phyloP scores from a whole-genome alignment of 2,797 vertebrate genomes.

The Aeoliscus strigatus region DNA sequence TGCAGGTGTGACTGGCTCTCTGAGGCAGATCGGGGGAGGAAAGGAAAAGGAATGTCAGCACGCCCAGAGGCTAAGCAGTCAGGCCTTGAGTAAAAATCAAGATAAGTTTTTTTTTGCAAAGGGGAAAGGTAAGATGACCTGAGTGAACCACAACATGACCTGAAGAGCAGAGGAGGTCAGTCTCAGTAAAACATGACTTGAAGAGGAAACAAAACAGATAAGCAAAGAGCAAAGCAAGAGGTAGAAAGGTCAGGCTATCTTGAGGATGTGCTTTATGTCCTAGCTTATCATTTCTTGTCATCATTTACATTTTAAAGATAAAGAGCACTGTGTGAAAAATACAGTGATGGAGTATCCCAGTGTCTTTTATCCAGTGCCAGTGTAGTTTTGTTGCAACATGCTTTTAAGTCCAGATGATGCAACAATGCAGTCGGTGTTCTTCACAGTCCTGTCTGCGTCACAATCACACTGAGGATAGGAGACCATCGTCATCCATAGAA shows the following conservation, averaged over 20 bases:
- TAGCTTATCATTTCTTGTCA: conserved; percentile 20
- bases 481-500: conserved; percentile 17
- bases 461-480: conserved; percentile 5
- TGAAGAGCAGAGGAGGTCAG: conserved; percentile 54
- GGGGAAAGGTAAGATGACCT: conserved; percentile 43
- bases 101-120: conserved; percentile 50
- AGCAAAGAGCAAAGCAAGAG: conserved; percentile 49
- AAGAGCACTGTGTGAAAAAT: conserved; percentile 10
- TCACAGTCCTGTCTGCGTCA: conserved; percentile 1
- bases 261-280: conserved; percentile 12
- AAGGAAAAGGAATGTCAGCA: conserved; percentile 45
- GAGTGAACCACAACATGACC: conserved; percentile 60
- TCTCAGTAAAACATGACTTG: conserved; percentile 36
- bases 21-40: conserved; percentile 30
- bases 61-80: conserved; percentile 43
- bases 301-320: conserved; percentile 12
- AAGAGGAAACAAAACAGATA: conserved; percentile 49
- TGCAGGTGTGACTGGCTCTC: conserved; percentile 66
- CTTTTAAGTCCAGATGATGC: conserved; percentile 24
- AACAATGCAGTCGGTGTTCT: conserved; percentile 17
- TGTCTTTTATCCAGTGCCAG: background rate
- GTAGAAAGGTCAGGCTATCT: conserved; percentile 59
- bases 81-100: conserved; percentile 52
- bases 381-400: conserved; percentile 1
- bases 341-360: background rate